phyloP scores from a whole-genome alignment of 2,888 invertebrate species.

The Bellardia pandia region DNA sequence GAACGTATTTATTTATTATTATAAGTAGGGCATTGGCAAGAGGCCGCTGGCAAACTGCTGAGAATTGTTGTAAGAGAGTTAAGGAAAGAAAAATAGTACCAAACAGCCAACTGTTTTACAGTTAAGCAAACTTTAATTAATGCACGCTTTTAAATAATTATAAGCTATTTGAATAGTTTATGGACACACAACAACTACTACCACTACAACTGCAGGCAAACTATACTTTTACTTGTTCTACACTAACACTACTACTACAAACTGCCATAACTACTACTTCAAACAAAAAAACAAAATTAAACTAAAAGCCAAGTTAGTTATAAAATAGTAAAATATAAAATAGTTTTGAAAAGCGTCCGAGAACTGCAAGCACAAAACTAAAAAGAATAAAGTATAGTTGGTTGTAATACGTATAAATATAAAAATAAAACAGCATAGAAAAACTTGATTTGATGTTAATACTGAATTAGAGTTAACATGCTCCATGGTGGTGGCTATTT shows the following conservation, averaged over 20 bases:
- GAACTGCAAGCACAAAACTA: slow-evolving; percentile 47
- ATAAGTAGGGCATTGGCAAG: slow-evolving; percentile 61
- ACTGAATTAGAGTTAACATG: slow-evolving; percentile 49
- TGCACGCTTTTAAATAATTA: slow-evolving; percentile 82
- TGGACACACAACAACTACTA: slow-evolving; percentile 75
- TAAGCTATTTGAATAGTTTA: slow-evolving; percentile 82
- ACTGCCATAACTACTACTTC: slow-evolving; percentile 35
- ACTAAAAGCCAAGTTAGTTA: slow-evolving; percentile 57
- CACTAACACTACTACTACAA: background rate
- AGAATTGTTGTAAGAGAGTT: slow-evolving; percentile 62
- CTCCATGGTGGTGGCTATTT: slow-evolving; percentile 37
- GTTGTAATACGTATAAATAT: slow-evolving; percentile 64
- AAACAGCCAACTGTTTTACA: slow-evolving; percentile 64
- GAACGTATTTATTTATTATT: slow-evolving; percentile 63
- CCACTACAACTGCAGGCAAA: slow-evolving; percentile 51
- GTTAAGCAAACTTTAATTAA: slow-evolving; percentile 78
- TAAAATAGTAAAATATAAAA: slow-evolving; percentile 62
- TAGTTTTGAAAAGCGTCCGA: slow-evolving; percentile 29
- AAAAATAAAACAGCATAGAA: slow-evolving; percentile 78
- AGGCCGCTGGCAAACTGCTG: slow-evolving; percentile 54
- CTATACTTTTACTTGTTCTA: slow-evolving; percentile 10
- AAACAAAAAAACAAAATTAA: background rate
- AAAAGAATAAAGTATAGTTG: slow-evolving; percentile 25
- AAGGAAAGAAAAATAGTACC: slow-evolving; percentile 56
- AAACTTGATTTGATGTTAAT: slow-evolving; percentile 55